Base-by-base conservation (phyloP, 2,113 vertebrate species). In the Hippocampus abdominalis region DNA sequence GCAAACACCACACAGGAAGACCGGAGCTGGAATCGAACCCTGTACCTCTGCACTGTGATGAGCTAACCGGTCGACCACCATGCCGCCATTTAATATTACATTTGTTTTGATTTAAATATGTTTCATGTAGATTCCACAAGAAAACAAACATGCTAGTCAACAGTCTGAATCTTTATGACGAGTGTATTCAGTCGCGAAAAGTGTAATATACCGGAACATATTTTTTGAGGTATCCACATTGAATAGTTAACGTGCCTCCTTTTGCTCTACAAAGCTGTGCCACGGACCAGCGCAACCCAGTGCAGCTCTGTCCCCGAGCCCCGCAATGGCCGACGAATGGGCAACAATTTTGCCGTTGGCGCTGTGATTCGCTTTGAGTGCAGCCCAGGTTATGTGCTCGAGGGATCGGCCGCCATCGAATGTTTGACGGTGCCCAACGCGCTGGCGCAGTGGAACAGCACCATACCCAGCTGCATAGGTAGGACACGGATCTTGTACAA, bases 271-370 rank as follows among this genome's bases (percentile, higher is more conserved):
- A 13, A 69, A 98, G 97, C 97, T 23, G 97, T 99, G 25, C 97
- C 97, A 0, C 91, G 94, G 62, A 99, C 97, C 77, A 99, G 97
- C 0, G 94, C 96, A 72, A 98, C 96, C 0, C 97, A 99, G 84
- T 98, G 97, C 92, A 98, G 94, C 90, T 98, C 97, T 0, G 94
- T 99, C 44, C 97, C 97, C 0, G 97, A 99, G 84, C 97, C 97
- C 0, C 93, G 96, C 11, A 94, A 96, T 4, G 97, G 96, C 12
- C 93, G 93, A 42, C 93, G 97, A 0, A 89, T 95, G 80, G 97
- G 97, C 44, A 98, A 94, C 70, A 95, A 95, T 80, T 98, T 99
- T 78, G 93, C 96, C 0, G 97, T 97, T 18, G 96, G 95, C 0
- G 94, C 96, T 0, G 81, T 95, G 79, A 77, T 98, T 40, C 93